These are phyloP conservation scores for Leptonema lineaticorne DNA, from an alignment of 1,140 invertebrate species.

Conservation along the genomic window DNA sequence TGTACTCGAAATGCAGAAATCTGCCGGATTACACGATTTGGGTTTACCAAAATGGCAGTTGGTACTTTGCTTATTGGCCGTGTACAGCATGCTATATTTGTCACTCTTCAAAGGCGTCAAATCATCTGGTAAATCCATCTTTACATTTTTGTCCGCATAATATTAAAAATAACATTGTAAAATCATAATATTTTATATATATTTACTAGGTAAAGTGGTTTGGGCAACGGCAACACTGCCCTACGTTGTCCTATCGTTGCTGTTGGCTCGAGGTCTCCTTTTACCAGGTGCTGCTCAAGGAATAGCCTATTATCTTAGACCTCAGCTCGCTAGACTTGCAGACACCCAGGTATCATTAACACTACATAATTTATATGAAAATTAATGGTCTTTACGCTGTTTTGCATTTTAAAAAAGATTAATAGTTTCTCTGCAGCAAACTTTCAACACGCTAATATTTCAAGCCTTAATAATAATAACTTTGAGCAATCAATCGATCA, in stretches of 20 bases:
- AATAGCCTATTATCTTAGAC: constrained; percentile 82
- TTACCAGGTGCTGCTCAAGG: constrained; percentile 77
- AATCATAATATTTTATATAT: background rate
- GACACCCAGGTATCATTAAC: constrained; percentile 73
- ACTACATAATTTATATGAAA: too few species aligned
- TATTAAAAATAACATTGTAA: background rate
- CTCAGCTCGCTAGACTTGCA: constrained; percentile 71
- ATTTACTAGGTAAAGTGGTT: constrained; percentile 68
- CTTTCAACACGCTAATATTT: too few species aligned
- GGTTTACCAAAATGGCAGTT: constrained; percentile 74
- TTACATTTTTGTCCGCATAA: background rate
- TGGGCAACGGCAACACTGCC: constrained; percentile 81
- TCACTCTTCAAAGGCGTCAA: constrained; percentile 85
- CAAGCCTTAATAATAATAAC: too few species aligned
- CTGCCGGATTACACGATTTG: constrained; percentile 68
- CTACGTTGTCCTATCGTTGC: constrained; percentile 73
- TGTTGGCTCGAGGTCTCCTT: constrained; percentile 69
- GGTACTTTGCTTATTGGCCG: constrained; percentile 66
- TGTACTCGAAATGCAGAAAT: constrained; percentile 75
- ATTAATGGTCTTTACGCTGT: too few species aligned
- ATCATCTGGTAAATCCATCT: constrained; percentile 73
- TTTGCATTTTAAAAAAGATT: too few species aligned
- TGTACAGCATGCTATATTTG: constrained; percentile 77
- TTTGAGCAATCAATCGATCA: too few species aligned
- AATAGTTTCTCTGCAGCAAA: too few species aligned